Conservation (phyloP, 1,140 invertebrate species). For the Berghia stephanieae region DNA sequence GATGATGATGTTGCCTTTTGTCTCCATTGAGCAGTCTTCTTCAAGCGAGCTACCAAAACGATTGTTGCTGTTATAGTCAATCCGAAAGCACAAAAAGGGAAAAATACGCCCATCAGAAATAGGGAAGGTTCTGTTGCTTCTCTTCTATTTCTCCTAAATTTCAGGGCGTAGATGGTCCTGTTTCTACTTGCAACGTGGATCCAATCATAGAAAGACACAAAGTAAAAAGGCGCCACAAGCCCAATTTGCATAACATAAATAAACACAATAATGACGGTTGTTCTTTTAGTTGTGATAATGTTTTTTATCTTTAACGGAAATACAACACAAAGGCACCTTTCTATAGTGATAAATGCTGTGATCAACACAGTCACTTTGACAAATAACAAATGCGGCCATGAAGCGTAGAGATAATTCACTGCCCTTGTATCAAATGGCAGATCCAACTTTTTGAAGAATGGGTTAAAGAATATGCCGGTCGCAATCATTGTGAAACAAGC, state of each 20-base stretch:
- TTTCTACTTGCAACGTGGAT: not conserved
- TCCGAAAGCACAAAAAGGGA: not conserved
- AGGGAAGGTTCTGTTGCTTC: too few relatives aligned
- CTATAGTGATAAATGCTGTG: constrained; percentile 4
- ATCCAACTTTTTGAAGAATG: not conserved
- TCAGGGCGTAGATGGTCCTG: not conserved
- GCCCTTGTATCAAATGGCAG: not conserved
- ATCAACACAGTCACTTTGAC: not conserved
- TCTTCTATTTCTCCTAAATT: not conserved
- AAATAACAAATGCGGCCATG: not conserved
- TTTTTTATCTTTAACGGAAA: constrained; percentile 12
- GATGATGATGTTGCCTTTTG: too few relatives aligned
- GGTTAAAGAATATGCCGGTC: not conserved
- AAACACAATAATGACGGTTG: not conserved
- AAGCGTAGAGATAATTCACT: not conserved
- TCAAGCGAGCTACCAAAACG: too few relatives aligned
- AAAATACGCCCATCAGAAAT: too few relatives aligned
- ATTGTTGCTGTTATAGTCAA: not conserved
- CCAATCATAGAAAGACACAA: not conserved
- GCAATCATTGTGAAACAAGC: not conserved
- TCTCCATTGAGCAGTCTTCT: too few relatives aligned
- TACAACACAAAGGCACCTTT: constrained; percentile 20
- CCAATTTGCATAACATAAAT: not conserved
- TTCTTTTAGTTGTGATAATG: not conserved
- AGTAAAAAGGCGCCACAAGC: not conserved